A percentile compares a stretch with the other conserved stretches of the same genome.
phyloP scores from a whole-genome alignment of 1,140 invertebrate species.

The Whitmania pigra region DNA sequence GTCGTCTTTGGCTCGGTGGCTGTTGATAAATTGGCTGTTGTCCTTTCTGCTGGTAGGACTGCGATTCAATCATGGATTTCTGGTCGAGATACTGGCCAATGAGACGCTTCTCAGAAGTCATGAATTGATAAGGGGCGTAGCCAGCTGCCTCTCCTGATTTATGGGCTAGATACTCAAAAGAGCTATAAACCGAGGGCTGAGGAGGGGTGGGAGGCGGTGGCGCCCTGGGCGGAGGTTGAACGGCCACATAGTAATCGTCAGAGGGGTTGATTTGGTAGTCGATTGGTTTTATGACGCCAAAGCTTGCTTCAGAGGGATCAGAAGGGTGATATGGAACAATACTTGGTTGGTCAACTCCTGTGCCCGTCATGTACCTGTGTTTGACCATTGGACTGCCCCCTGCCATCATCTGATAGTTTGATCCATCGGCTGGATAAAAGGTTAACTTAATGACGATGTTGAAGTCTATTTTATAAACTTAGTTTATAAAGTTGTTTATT shows the following conservation, averaged over 20 bases:
- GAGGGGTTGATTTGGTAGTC: conserved; percentile 21
- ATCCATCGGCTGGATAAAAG: too few relatives aligned
- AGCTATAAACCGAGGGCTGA: conserved; percentile 11
- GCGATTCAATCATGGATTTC: not conserved
- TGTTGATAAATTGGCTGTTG: not conserved
- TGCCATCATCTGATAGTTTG: too few relatives aligned
- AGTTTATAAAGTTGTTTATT: too few relatives aligned
- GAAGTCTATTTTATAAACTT: too few relatives aligned
- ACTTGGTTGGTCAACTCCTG: too few relatives aligned
- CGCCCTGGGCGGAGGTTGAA: not conserved
- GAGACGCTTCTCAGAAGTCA: conserved; percentile 1
- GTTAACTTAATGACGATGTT: too few relatives aligned
- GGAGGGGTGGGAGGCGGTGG: not conserved
- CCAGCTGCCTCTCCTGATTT: conserved; percentile 4
- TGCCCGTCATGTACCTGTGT: too few relatives aligned
- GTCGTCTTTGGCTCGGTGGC: not conserved
- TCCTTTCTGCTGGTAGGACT: not conserved
- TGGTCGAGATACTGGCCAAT: not conserved
- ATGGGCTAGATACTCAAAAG: conserved; percentile 15
- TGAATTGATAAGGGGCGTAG: not conserved
- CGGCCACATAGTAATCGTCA: not conserved
- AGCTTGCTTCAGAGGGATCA: not conserved
- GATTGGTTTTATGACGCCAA: conserved; percentile 23
- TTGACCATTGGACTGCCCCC: too few relatives aligned
- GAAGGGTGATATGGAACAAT: not conserved